phyloP scores from a whole-genome alignment of 2,113 vertebrate genomes.

The Andinoacara biseriatus region DNA sequence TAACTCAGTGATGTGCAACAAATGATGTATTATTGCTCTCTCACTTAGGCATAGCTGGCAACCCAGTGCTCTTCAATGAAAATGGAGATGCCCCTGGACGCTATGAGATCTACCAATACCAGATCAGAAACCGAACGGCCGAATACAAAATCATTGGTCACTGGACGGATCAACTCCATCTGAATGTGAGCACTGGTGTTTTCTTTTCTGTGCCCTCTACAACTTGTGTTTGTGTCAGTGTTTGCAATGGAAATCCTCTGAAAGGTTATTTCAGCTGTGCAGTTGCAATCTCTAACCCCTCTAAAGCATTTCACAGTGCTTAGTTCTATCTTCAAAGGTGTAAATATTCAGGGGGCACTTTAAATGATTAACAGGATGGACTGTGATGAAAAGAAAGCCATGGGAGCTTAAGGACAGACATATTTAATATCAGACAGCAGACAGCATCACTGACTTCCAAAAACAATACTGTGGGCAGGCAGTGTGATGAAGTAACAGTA shows the following conservation, averaged over 20 bases:
- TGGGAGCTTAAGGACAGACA: slow-evolving; percentile 58
- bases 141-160: slow-evolving; percentile 96
- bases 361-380: slow-evolving; percentile 64
- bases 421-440: slow-evolving; percentile 61
- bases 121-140: slow-evolving; percentile 87
- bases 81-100: slow-evolving; percentile 88
- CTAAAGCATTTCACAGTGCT: slow-evolving; percentile 45
- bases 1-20: neutral
- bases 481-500: slow-evolving; percentile 44
- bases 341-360: slow-evolving; percentile 70
- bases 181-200: slow-evolving; percentile 83
- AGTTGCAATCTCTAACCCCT: slow-evolving; percentile 21
- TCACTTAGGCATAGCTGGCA: slow-evolving; percentile 91
- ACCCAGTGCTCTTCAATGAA: slow-evolving; percentile 96
- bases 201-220: neutral
- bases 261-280: slow-evolving; percentile 30
- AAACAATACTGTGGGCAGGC: slow-evolving; percentile 47
- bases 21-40: slow-evolving; percentile 24
- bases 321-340: slow-evolving; percentile 65
- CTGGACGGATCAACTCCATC: slow-evolving; percentile 92
- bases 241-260: slow-evolving; percentile 27
- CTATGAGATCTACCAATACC: slow-evolving; percentile 96
- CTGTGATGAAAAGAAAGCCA: slow-evolving; percentile 62
- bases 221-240: neutral
- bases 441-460: slow-evolving; percentile 41